Evolutionary conservation across 2,113 vertebrate genomes (phyloP), one percentile per base, ranked within the genome.

Genomic region (Todiramphus chloris): DNA sequence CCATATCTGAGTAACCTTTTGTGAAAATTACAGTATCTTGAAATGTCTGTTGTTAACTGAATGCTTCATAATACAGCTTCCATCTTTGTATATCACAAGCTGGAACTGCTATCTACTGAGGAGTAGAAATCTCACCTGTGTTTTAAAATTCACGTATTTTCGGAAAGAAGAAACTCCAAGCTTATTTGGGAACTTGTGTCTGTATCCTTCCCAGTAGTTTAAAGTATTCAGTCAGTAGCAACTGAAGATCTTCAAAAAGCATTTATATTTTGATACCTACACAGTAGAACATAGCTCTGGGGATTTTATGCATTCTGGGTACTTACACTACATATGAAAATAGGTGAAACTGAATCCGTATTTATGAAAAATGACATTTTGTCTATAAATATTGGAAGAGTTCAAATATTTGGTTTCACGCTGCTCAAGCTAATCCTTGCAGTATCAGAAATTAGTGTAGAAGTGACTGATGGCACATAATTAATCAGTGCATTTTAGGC

Each of bases 201-300:
- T 87, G 48, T 56, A 64, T 55, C 60, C 18, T 67, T 53, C 59
- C 31, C 76, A 84, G 48, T 21, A 58, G 51, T 50, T 90, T 73
- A 68, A 84, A 87, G 63, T 76, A 76, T n/a, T 96, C 83, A 59
- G 73, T 59, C 59, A 88, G 69, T 9, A 78, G 64, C 78, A 93
- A 87, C 43, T 72, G 90, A 87, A 84, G 92, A 89, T 87, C 81
- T 66, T 92, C 95, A 86, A 94, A 96, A 97, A 91, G 53, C 10
- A 0, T 87, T 96, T 92, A 67, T 94, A 79, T 93, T 95, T 87
- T 84, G 69, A 84, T 84, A 33, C 44, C 53, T 53, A 5, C 62
- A 62, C 35, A 79, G 80, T 11, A 55, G n/a, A 93, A 87, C 43
- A 33, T 46, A 70, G 60, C 84, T 63, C 83, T 88, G 62, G 69